A percentile compares a stretch with the other conserved stretches of the same genome.
Evolutionary conservation across 2,113 vertebrate genomes (phyloP).

Genomic region (Antennarius striatus): DNA sequence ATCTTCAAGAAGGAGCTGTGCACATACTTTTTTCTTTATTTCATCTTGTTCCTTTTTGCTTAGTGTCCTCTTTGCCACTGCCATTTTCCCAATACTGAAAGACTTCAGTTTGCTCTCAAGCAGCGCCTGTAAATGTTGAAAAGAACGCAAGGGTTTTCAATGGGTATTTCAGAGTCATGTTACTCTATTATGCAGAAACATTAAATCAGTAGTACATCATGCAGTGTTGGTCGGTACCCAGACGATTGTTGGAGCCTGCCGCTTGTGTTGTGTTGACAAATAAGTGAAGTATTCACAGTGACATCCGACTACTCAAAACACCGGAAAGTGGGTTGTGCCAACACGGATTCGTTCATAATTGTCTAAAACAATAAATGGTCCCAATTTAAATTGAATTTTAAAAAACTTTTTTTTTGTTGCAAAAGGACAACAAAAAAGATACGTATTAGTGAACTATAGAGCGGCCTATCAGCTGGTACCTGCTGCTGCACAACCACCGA

Average conservation of each 20-base stretch:
- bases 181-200: background rate
- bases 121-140: slow-evolving; percentile 81
- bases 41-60: slow-evolving; percentile 99
- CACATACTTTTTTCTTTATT: slow-evolving; percentile 95
- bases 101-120: slow-evolving; percentile 96
- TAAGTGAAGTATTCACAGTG: background rate
- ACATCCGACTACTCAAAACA: background rate
- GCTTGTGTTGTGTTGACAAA: slow-evolving; percentile 11
- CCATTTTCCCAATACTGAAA: slow-evolving; percentile 98
- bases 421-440: background rate
- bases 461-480: slow-evolving; percentile 30
- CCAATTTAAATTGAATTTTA: background rate
- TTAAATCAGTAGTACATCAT: too few relatives aligned
- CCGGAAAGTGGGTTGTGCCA: background rate
- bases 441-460: background rate
- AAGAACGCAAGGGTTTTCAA: slow-evolving; percentile 31
- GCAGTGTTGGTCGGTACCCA: too few relatives aligned
- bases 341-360: too few relatives aligned
- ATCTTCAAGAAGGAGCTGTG: background rate
- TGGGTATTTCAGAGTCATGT: background rate
- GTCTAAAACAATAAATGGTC: rapidly evolving
- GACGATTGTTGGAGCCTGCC: too few relatives aligned
- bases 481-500: slow-evolving; percentile 21
- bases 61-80: slow-evolving; percentile 91
- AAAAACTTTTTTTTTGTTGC: background rate